Base-by-base conservation (phyloP, 92 coral and sea anemone genomes). In the Pocillopora grandis region DNA sequence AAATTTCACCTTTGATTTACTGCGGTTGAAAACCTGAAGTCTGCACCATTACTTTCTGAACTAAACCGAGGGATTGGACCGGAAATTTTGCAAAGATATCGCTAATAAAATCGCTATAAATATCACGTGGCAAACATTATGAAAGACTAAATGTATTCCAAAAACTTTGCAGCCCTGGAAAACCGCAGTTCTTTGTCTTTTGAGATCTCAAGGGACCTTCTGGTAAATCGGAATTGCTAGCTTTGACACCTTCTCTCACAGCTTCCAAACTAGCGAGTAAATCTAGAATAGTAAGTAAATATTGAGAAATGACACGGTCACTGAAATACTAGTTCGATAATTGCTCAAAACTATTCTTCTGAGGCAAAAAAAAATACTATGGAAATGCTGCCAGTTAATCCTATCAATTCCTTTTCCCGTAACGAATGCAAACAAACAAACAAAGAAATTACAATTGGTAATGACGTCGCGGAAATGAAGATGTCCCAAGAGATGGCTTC, bases 401-500 rank as follows among this genome's bases (percentile, higher is more conserved):
- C 70, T 69, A 71, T 31, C 66, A 68, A 66, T 79, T 16, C 27
- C 66, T 4, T 68, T 79, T 66, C 23, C 16, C 1, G 59, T 27
- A 23, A 52, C 63, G 66, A 23, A 0, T 18, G 12, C 31, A 16
- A 52, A 48, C 55, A 21, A 23, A 60, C 37, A 68, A 1, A 17
- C 33, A 58, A 42, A 42, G 58, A 35, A 70, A 35, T 72, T 10
- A 59, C 58, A 31, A 15, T 68, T 55, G 1, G 27, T 31, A 9
- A 67, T 67, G 10, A 64, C 20, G 31, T 27, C 17, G 31, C 84
- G 52, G 37, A 42, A 70, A 57, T 68, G 6, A 14, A 16, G 77
- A 23, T 9, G 58, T 80, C 85, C 85, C 77, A 35, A 70, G 85
- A 70, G 76, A 19, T 18, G 37, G 19, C 16, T 2, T 9, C n/a